Evolutionary conservation across 2,888 invertebrate genomes (phyloP).

Genomic region (Papilio protenor): DNA sequence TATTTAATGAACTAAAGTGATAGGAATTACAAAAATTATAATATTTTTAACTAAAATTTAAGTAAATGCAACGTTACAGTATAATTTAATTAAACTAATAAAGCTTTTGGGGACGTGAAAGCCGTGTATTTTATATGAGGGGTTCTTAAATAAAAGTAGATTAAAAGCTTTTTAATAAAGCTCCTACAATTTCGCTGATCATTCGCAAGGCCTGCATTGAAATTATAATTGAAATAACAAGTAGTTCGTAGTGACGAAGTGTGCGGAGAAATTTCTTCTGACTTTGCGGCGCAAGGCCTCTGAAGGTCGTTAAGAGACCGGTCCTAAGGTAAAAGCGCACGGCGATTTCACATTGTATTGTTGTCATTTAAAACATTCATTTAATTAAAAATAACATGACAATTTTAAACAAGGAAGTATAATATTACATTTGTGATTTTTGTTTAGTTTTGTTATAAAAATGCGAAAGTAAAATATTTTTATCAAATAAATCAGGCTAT

Average conservation of each 20-base stretch:
- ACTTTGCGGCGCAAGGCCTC: slow-evolving; percentile 46
- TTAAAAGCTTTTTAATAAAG: slow-evolving; percentile 8
- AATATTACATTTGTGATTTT: background rate
- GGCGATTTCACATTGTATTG: slow-evolving; percentile 32
- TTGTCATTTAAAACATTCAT: background rate
- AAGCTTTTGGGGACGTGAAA: too few relatives aligned
- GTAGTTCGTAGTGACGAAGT: background rate
- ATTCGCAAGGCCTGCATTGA: background rate
- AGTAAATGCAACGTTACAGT: background rate
- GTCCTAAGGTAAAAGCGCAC: slow-evolving; percentile 33
- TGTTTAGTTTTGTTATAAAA: background rate
- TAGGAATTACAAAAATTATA: background rate
- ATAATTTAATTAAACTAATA: too few relatives aligned
- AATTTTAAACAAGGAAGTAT: slow-evolving; percentile 3
- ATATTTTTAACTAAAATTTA: background rate
- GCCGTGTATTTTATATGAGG: too few relatives aligned
- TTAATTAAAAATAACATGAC: background rate
- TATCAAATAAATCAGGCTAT: background rate
- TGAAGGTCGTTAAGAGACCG: slow-evolving; percentile 49
- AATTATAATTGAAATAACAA: slow-evolving; percentile 11
- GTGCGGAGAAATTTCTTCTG: slow-evolving; percentile 23
- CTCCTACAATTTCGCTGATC: background rate
- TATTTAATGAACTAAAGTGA: background rate
- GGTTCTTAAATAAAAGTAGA: background rate
- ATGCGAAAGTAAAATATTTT: background rate